Percentiles rank a stretch among this genome's conserved stretches.
These are phyloP conservation scores for Pomacea maculata DNA, from an alignment of 1,140 invertebrate species.

Conservation along the genomic window DNA sequence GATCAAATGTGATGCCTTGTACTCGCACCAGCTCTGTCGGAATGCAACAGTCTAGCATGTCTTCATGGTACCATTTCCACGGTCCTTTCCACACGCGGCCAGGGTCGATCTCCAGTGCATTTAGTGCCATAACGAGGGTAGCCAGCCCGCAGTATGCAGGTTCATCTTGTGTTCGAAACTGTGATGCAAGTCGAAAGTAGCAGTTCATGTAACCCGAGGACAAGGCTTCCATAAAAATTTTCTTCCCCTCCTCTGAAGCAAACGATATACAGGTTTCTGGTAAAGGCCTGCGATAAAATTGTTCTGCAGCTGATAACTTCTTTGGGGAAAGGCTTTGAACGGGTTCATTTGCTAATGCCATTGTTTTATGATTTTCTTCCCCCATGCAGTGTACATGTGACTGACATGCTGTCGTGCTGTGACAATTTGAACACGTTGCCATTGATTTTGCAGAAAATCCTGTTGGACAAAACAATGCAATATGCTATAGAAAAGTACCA, in stretches of 20 bases:
- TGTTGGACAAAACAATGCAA: too few relatives aligned
- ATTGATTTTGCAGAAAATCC: too few relatives aligned
- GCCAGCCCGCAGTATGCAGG: constrained; percentile 65
- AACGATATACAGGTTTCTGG: constrained; percentile 61
- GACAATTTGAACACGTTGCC: not conserved
- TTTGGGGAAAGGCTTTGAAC: not conserved
- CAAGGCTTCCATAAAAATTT: constrained; percentile 58
- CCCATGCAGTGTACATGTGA: not conserved
- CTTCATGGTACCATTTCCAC: constrained; percentile 65
- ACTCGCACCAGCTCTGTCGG: constrained; percentile 46
- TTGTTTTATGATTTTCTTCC: not conserved
- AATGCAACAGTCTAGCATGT: constrained; percentile 64
- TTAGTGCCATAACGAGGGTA: constrained; percentile 63
- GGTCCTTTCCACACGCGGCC: constrained; percentile 61
- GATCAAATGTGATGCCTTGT: constrained; percentile 55
- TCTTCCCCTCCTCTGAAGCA: constrained; percentile 57
- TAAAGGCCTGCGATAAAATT: constrained; percentile 59
- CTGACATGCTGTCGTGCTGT: not conserved
- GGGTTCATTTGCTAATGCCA: not conserved
- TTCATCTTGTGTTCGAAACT: constrained; percentile 65
- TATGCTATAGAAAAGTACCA: too few relatives aligned
- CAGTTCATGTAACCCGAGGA: constrained; percentile 52
- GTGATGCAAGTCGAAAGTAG: constrained; percentile 61
- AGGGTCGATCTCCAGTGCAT: constrained; percentile 64
- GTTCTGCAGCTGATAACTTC: constrained; percentile 1